These are phyloP conservation scores for Amia ocellicauda DNA, from an alignment of 2,113 vertebrate species.

Conservation along the genomic window DNA sequence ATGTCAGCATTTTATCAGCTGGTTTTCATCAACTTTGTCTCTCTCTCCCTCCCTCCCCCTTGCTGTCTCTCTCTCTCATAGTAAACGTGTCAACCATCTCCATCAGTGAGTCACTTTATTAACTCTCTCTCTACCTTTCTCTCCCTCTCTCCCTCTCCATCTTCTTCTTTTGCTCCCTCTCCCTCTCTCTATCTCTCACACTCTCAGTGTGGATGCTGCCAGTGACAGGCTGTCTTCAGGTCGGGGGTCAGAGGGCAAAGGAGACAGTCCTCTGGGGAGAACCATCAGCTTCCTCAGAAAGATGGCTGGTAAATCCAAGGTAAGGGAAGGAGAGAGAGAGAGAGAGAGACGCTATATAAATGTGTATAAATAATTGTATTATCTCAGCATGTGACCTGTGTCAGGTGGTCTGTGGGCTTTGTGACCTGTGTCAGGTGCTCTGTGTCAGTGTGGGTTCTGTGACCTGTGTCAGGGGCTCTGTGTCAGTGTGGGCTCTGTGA, in stretches of 20 bases:
- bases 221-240: constrained; percentile 21
- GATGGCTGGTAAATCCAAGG: constrained; percentile 72
- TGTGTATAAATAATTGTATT: too few relatives aligned
- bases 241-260: constrained; percentile 36
- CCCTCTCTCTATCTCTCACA: background rate
- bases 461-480: too few relatives aligned
- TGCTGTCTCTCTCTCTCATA: background rate
- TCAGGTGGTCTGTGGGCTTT: too few relatives aligned
- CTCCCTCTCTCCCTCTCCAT: background rate
- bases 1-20: too few relatives aligned
- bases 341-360: background rate
- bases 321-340: too few relatives aligned
- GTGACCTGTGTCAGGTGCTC: too few relatives aligned
- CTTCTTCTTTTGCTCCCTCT: background rate
- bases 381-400: too few relatives aligned
- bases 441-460: too few relatives aligned
- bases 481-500: too few relatives aligned
- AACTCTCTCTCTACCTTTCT: background rate
- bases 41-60: background rate
- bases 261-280: constrained; percentile 47
- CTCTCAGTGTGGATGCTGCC: constrained; percentile 35
- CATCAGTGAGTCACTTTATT: background rate
- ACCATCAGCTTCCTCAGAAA: constrained; percentile 71
- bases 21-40: too few relatives aligned
- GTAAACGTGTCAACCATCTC: background rate